Conservation (phyloP, 2,888 invertebrate species). For the Invenusta paracnida region DNA sequence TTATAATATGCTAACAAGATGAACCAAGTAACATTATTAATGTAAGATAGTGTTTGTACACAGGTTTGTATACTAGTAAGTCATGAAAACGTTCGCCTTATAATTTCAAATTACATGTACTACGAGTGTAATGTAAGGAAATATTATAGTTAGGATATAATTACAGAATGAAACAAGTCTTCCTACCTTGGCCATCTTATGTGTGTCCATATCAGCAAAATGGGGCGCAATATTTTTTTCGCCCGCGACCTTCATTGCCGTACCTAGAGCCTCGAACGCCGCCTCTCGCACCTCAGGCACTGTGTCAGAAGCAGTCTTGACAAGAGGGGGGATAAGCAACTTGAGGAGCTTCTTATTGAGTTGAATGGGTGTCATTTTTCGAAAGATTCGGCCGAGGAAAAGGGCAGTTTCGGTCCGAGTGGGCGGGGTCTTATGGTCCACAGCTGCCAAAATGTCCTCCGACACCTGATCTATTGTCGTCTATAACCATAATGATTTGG, state of each 20-base stretch:
- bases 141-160: no score
- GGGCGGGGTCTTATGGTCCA: slow-evolving; percentile 66
- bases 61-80: no score
- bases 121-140: no score
- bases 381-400: slow-evolving; percentile 77
- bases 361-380: slow-evolving; percentile 71
- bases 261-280: slow-evolving; percentile 85
- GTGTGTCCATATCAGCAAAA: slow-evolving; percentile 77
- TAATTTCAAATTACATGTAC: no score
- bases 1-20: no score
- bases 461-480: slow-evolving; percentile 65
- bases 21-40: no score
- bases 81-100: no score
- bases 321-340: slow-evolving; percentile 71
- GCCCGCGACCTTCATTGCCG: slow-evolving; percentile 83
- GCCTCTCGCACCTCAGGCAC: slow-evolving; percentile 87
- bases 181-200: slow-evolving; percentile 78
- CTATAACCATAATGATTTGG: no score
- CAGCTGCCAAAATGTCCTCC: slow-evolving; percentile 77
- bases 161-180: no score
- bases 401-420: slow-evolving; percentile 65
- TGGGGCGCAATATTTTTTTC: slow-evolving; percentile 86
- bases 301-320: slow-evolving; percentile 67
- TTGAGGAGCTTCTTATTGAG: slow-evolving; percentile 85
- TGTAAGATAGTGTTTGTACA: no score